These are phyloP conservation scores for Diaphora mendica DNA, from an alignment of 2,888 invertebrate genomes.

Conservation along the genomic window DNA sequence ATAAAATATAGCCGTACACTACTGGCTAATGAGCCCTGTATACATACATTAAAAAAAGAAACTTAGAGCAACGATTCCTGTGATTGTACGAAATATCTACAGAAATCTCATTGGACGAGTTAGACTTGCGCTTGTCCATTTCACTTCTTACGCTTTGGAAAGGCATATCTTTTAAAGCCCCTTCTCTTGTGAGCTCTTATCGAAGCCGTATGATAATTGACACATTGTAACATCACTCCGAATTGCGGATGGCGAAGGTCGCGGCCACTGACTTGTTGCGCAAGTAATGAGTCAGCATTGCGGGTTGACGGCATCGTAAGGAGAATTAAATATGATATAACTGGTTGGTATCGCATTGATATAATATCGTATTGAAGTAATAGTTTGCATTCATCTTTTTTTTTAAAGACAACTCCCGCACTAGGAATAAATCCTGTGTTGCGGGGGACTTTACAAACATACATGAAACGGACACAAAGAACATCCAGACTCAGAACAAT, in stretches of 20 bases:
- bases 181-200: not conserved
- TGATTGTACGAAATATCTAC: not conserved
- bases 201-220: not conserved
- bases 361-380: not conserved
- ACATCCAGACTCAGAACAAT: too few species aligned
- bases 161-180: not conserved
- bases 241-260: constrained; percentile 57
- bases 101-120: not conserved
- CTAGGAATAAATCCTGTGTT: too few species aligned
- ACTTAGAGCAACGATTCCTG: too few species aligned
- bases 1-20: too few species aligned
- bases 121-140: not conserved
- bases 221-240: constrained; percentile 34
- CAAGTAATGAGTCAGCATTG: constrained; percentile 52
- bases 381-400: constrained; percentile 8
- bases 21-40: too few species aligned
- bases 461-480: too few species aligned
- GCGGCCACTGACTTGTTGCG: constrained; percentile 59
- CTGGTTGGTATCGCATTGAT: constrained; percentile 8
- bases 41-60: too few species aligned
- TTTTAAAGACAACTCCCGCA: too few species aligned
- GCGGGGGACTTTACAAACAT: too few species aligned
- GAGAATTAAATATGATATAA: constrained; percentile 20
- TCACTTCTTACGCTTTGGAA: not conserved
- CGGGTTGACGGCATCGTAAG: constrained; percentile 40